Percentiles rank a stretch among this genome's conserved stretches.
These are phyloP conservation scores for Nomada flava DNA, from an alignment of 2,888 invertebrate species.

Conservation along the genomic window DNA sequence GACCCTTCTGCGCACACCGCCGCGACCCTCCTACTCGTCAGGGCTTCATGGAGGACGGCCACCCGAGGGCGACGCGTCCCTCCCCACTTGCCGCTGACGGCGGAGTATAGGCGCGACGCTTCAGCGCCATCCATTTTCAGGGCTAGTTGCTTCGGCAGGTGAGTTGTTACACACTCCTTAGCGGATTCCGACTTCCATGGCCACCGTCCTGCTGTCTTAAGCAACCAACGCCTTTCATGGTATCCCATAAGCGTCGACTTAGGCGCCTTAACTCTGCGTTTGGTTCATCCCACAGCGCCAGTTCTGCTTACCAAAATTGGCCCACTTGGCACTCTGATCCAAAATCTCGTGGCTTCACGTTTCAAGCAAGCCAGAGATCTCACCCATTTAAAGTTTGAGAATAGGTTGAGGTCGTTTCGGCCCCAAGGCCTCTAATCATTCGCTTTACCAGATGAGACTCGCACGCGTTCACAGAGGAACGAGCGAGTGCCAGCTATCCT, in stretches of 20 bases:
- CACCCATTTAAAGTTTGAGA: constrained; percentile 90
- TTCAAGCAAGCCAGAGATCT: constrained; percentile 88
- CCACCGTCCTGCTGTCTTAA: constrained; percentile 86
- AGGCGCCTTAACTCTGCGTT: constrained; percentile 76
- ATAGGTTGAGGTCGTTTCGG: constrained; percentile 90
- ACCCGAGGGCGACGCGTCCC: too few relatives aligned
- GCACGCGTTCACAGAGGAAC: constrained; percentile 2
- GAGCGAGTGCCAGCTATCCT: constrained; percentile 46
- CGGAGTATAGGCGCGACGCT: constrained; percentile 85
- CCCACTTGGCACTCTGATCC: constrained; percentile 45
- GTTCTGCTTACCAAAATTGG: constrained; percentile 87
- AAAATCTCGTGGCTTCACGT: constrained; percentile 24
- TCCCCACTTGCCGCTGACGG: too few relatives aligned
- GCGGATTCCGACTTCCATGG: constrained; percentile 89
- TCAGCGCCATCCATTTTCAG: constrained; percentile 89
- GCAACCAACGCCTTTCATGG: constrained; percentile 34
- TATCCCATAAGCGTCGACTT: constrained; percentile 62
- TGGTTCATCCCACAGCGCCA: constrained; percentile 91
- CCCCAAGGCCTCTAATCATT: constrained; percentile 82
- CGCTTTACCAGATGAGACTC: constrained; percentile 56
- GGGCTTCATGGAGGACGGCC: constrained; percentile 83
- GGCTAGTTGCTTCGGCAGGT: constrained; percentile 88
- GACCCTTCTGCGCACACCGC: constrained; percentile 72
- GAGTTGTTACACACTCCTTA: constrained; percentile 22
- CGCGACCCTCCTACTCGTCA: constrained; percentile 87